Base-by-base conservation (phyloP, 1,140 invertebrate species). In the Leptinotarsa texana region DNA sequence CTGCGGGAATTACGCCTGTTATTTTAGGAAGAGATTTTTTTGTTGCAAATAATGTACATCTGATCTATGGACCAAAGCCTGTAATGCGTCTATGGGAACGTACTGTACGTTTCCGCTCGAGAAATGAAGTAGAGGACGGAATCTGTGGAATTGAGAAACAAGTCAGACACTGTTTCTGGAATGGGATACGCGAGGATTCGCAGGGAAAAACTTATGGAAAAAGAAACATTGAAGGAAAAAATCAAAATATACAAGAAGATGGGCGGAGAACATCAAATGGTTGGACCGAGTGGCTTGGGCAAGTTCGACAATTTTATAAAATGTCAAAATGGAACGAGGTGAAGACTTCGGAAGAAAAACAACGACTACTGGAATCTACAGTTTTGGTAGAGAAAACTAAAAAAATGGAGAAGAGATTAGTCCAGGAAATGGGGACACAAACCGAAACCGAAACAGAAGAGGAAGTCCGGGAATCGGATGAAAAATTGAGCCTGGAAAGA, bases 21-120 rank as follows among this genome's bases (percentile, higher is more conserved):
- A 57, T n/a, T 57, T 57, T 57, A n/a, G 51, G 51, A 4, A 57
- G 51, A 57, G 51, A 57, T 57, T 57, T 57, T 57, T 57, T 57
- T 15, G 15, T 17, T 57, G n/a, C 13, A 57, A 57, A 57, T 57
- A 17, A n/a, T 15, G 51, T 57, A 17, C 51, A 57, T 17, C n/a
- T 57, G 51, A 57, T 17, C 13, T 57, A 57, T 57, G 51, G 13
- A 57, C 51, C 51, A 1, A n/a, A 57, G 1, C 51, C 51, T 17
- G 51, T 57, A 1, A 57, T 57, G 51, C 13, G 13, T 17, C 5
- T 57, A n/a, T 57, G 51, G 51, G 15, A n/a, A n/a, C 51, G n/a
- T 15, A 57, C 51, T 4, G 51, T 57, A 57, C n/a, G 3, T 57
- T 57, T 57, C 51, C 51, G n/a, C 51, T 57, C 51, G 51, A 57